phyloP scores from a whole-genome alignment of 2,888 invertebrate genomes.

The Ariolimax columbianus region DNA sequence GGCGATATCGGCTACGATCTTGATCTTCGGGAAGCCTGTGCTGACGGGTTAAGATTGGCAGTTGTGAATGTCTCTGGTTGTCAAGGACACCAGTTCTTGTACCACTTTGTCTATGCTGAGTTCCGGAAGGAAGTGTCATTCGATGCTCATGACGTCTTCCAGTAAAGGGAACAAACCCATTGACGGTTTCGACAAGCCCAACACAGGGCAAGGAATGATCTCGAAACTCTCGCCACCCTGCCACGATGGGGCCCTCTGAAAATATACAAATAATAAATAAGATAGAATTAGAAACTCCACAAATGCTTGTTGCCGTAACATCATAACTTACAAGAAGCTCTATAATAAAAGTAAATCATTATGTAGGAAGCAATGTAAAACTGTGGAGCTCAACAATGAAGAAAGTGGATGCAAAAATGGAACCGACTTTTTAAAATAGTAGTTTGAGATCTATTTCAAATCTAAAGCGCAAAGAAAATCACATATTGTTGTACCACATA shows the following conservation, averaged over 20 bases:
- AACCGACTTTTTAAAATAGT: too few relatives aligned
- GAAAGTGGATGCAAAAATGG: too few relatives aligned
- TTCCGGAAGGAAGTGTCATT: not conserved
- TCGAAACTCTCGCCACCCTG: constrained; percentile 44
- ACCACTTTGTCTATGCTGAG: not conserved
- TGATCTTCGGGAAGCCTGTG: not conserved
- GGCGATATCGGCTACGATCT: not conserved
- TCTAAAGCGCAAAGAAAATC: too few relatives aligned
- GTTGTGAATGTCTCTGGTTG: not conserved
- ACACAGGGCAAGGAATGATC: constrained; percentile 37
- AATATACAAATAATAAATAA: constrained; percentile 4
- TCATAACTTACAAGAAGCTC: too few relatives aligned
- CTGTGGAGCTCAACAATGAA: too few relatives aligned
- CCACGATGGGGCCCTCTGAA: constrained; percentile 28
- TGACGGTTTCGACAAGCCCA: constrained; percentile 8
- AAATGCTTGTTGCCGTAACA: not conserved
- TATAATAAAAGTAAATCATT: too few relatives aligned
- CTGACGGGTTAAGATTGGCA: not conserved
- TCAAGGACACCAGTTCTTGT: not conserved
- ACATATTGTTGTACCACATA: too few relatives aligned
- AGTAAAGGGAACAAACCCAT: constrained; percentile 39
- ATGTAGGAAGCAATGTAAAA: too few relatives aligned
- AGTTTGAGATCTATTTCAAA: too few relatives aligned
- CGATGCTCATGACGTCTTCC: constrained; percentile 7
- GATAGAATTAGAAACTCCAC: not conserved